Conservation (phyloP, 2,797 vertebrate species). For the Falco concolor region DNA sequence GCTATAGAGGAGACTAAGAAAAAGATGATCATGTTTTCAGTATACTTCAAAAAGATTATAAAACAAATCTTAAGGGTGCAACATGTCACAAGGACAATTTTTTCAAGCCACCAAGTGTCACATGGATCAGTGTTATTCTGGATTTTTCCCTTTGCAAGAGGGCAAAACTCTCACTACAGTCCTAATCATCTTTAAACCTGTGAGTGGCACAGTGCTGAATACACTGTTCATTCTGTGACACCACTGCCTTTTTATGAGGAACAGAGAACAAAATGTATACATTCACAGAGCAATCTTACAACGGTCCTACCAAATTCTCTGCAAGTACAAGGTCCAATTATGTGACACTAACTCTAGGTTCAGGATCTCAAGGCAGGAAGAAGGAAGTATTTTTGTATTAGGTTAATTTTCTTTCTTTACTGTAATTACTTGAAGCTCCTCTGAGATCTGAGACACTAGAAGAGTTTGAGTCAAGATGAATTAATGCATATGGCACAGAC, state of each 20-base stretch:
- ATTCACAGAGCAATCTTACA: not conserved
- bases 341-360: not conserved
- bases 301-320: not conserved
- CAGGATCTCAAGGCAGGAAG: not conserved
- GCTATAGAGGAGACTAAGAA: not conserved
- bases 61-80: not conserved
- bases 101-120: not conserved
- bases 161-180: not conserved
- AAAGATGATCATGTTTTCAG: not conserved
- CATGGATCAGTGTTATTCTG: not conserved
- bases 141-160: not conserved
- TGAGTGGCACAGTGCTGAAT: not conserved
- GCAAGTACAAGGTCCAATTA: not conserved
- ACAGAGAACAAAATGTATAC: not conserved
- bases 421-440: slow-evolving; percentile 11
- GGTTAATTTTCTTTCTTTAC: not conserved
- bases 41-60: not conserved
- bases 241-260: not conserved
- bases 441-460: not conserved
- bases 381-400: not conserved
- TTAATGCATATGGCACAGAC: not conserved
- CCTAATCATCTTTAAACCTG: not conserved
- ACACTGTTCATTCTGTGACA: not conserved
- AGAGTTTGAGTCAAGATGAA: not conserved
- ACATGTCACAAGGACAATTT: not conserved